Base-by-base conservation (phyloP, 2,113 vertebrate genomes). In the Callospermophilus lateralis region DNA sequence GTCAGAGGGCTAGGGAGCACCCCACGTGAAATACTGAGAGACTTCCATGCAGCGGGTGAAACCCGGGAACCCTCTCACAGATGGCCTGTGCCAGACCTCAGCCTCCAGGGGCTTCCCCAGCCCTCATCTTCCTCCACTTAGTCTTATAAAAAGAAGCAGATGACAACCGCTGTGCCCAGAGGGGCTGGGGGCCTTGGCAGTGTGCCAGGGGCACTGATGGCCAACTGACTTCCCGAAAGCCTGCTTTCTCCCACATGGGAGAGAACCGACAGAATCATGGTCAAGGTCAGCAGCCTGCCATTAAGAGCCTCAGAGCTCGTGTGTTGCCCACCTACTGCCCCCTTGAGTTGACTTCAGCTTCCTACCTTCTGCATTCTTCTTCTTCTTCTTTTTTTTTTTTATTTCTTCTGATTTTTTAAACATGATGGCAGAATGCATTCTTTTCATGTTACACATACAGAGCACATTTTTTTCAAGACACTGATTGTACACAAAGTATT, bases 241-340 rank as follows among this genome's bases (percentile, higher is more conserved):
- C 76, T 51, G 2, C 15, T 58, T 53, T 39, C 68, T 65, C 74
- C 53, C 45, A 15, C 32, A 53, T 68, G 63, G 48, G 76, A 55
- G 55, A 87, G 53, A 84, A 39, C 92, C 53, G 79, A 53, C 55
- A 45, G 79, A 84, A 24, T 37, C 28, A 42, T 51, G 20, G 32
- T 42, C 48, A 34, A 76, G 77, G 86, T 86, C 72, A 34, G 58
- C 28, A 11, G 26, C 20, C 77, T 19, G 58, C 67, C 61, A 0
- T 85, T 8, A 0, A 22, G 0, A 0, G 12, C 89, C 42, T 20
- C 61, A 1, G 8, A 20, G 20, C 55, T 22, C 6, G 0, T 4
- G 39, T 19, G 53, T 13, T 26, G 37, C 58, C 4, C 8, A 72
- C 76, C 77, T 42, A 0, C 78, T 3, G 0, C 26, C 48, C 12